Evolutionary conservation across 1,140 invertebrate genomes (phyloP).

Genomic region (Luehdorfia chinensis): DNA sequence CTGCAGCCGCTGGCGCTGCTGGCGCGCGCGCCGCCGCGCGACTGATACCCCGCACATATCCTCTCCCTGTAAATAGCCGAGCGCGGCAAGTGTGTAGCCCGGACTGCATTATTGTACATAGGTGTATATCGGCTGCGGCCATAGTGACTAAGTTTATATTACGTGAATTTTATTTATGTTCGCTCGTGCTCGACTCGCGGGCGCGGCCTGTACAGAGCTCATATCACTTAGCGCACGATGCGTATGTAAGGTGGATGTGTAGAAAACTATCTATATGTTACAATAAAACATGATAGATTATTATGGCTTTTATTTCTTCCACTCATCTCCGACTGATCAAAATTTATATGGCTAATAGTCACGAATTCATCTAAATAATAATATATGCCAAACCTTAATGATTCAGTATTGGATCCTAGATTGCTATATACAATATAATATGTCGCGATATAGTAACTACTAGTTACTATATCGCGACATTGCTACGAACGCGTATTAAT

Average conservation of each 20-base stretch:
- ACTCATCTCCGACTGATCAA: too few species aligned
- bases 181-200: constrained; percentile 19
- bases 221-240: constrained; percentile 66
- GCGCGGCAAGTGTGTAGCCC: constrained; percentile 30
- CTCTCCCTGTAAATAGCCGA: constrained; percentile 42
- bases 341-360: too few species aligned
- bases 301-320: constrained; percentile 38
- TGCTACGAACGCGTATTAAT: too few species aligned
- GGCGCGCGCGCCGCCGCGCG: constrained; percentile 54
- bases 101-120: constrained; percentile 31
- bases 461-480: too few species aligned
- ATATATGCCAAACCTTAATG: too few species aligned
- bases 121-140: constrained; percentile 26
- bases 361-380: too few species aligned
- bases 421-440: too few species aligned
- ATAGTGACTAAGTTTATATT: constrained; percentile 52
- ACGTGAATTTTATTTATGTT: constrained; percentile 64
- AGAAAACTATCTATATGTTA: constrained; percentile 72
- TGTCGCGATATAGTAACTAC: too few species aligned
- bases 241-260: constrained; percentile 68
- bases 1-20: constrained; percentile 64
- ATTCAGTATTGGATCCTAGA: too few species aligned
- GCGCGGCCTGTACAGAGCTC: constrained; percentile 55
- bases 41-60: constrained; percentile 52
- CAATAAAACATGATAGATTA: constrained; percentile 70